Evolutionary conservation across 2,797 vertebrate genomes (phyloP).

Genomic region (Taenioides sp.): DNA sequence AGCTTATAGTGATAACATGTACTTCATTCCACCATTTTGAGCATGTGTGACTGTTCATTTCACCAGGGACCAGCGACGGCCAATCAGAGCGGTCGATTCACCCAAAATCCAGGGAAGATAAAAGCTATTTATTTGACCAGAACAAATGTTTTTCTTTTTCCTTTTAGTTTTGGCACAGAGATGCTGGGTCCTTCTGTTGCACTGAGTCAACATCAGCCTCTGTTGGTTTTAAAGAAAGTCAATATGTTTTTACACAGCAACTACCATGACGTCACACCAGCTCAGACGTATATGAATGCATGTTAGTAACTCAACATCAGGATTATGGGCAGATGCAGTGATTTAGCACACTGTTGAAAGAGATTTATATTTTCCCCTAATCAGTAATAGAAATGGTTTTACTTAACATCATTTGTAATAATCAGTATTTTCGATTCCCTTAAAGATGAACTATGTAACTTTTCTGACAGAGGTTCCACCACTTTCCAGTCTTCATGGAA

Average conservation of each 20-base stretch:
- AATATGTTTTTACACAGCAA: slow-evolving; percentile 35
- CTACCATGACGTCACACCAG: background rate
- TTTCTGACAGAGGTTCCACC: background rate
- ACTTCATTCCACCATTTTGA: slow-evolving; percentile 28
- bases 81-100: slow-evolving; percentile 60
- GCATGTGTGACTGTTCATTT: slow-evolving; percentile 36
- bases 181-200: slow-evolving; percentile 26
- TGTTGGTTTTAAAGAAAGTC: slow-evolving; percentile 44
- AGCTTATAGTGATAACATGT: slow-evolving; percentile 38
- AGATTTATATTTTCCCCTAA: background rate
- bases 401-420: background rate
- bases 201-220: slow-evolving; percentile 53
- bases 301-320: background rate
- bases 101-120: slow-evolving; percentile 62
- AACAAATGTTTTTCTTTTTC: slow-evolving; percentile 54
- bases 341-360: background rate
- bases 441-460: background rate
- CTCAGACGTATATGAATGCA: background rate
- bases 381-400: background rate
- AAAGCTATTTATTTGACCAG: slow-evolving; percentile 69
- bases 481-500: too few species aligned
- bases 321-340: background rate
- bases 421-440: background rate
- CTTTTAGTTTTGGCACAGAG: slow-evolving; percentile 32
- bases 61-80: slow-evolving; percentile 52